Evolutionary conservation across 2,888 invertebrate genomes (phyloP).

Genomic region (Tenthredo amoena): DNA sequence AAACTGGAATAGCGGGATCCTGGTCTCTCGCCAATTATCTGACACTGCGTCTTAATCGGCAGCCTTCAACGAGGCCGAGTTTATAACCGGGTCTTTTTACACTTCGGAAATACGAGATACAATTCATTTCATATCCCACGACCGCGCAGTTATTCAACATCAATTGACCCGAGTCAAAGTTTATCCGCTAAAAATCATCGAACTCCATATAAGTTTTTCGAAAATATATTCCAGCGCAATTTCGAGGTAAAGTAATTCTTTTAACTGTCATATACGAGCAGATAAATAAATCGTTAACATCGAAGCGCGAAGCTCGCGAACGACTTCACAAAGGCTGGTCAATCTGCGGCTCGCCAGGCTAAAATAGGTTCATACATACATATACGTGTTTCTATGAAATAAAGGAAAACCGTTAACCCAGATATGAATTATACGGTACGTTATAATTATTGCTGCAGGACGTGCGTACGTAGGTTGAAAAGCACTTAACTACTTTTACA

Average conservation of each 20-base stretch:
- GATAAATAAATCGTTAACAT: not conserved
- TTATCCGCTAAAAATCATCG: not conserved
- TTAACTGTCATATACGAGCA: not conserved
- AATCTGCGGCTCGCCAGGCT: not conserved
- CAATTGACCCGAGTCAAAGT: not conserved
- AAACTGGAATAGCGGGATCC: slow-evolving; percentile 74
- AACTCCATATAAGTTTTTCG: not conserved
- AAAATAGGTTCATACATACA: not conserved
- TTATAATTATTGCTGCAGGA: not conserved
- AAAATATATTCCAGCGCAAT: too few relatives aligned
- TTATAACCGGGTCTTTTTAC: not conserved
- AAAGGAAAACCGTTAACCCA: slow-evolving; percentile 29
- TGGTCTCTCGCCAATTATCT: slow-evolving; percentile 69
- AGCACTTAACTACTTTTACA: not conserved
- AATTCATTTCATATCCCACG: not conserved
- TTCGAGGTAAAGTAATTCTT: not conserved
- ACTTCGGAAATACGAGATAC: not conserved
- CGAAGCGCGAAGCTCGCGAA: too few relatives aligned
- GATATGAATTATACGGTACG: not conserved
- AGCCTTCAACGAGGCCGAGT: slow-evolving; percentile 60
- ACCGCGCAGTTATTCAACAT: not conserved
- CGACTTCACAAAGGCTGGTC: not conserved
- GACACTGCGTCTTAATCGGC: slow-evolving; percentile 68
- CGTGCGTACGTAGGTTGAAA: not conserved
- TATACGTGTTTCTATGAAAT: not conserved